Evolutionary conservation across 2,888 invertebrate species (phyloP).

Genomic region (Temnothorax rugatulus): DNA sequence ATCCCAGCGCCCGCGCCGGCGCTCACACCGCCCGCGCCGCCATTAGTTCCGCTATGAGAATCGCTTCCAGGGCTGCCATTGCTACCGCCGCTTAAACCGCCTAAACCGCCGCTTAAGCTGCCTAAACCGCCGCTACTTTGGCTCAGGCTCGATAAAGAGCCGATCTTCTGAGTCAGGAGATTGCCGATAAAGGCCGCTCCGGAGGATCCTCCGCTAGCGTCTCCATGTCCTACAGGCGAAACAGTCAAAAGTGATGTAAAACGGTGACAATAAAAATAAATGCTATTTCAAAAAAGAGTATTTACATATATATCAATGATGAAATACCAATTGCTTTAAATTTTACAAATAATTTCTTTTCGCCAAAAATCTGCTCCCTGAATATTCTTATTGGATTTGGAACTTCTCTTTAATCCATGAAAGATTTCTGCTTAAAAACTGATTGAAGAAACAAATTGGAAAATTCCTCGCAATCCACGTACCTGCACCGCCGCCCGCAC

Average conservation of each 20-base stretch:
- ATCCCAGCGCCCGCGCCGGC: slow-evolving; percentile 74
- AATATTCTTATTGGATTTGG: not conserved
- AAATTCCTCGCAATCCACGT: not conserved
- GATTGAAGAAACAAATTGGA: not conserved
- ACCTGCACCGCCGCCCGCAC: slow-evolving; percentile 65
- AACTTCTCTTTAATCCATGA: not conserved
- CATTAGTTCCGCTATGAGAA: slow-evolving; percentile 60
- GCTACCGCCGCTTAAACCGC: slow-evolving; percentile 61
- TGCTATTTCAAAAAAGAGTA: not conserved
- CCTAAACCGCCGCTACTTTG: slow-evolving; percentile 71
- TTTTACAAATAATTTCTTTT: not conserved
- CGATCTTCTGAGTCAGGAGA: slow-evolving; percentile 64
- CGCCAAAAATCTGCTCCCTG: not conserved
- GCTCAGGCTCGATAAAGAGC: slow-evolving; percentile 68
- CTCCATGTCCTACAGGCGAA: slow-evolving; percentile 28
- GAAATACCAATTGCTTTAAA: not conserved
- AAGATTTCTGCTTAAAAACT: not conserved
- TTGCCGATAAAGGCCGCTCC: slow-evolving; percentile 57
- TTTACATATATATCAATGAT: not conserved
- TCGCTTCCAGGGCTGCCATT: slow-evolving; percentile 46
- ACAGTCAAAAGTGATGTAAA: not conserved
- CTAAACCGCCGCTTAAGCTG: slow-evolving; percentile 8
- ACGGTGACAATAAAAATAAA: not conserved
- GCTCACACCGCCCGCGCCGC: slow-evolving; percentile 33
- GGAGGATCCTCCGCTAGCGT: slow-evolving; percentile 65